A percentile compares a stretch with the other conserved stretches of the same genome.
Evolutionary conservation across 2,797 vertebrate genomes (phyloP).

Genomic region (Serranus cabrilla): DNA sequence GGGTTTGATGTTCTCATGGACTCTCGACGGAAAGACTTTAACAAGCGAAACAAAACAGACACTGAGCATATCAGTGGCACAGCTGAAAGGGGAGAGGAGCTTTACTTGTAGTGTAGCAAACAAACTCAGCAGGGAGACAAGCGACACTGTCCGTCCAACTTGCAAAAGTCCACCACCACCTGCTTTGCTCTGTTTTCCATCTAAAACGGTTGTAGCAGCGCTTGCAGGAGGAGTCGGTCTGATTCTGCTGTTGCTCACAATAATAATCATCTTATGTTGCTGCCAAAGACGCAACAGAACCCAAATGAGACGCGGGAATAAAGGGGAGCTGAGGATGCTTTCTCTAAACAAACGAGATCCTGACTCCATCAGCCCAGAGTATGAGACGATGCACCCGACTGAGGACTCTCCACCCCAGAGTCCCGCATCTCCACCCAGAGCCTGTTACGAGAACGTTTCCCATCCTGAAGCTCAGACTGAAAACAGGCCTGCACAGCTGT

Average conservation of each 20-base stretch:
- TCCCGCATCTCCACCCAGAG: slow-evolving; percentile 25
- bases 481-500: slow-evolving; percentile 3
- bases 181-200: slow-evolving; percentile 42
- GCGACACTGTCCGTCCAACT: slow-evolving; percentile 42
- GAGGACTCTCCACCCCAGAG: not conserved
- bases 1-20: slow-evolving; percentile 70
- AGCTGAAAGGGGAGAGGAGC: slow-evolving; percentile 33
- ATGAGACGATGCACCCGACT: slow-evolving; percentile 62
- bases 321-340: slow-evolving; percentile 38
- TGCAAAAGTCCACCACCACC: slow-evolving; percentile 46
- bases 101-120: slow-evolving; percentile 66
- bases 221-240: slow-evolving; percentile 53
- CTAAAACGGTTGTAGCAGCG: slow-evolving; percentile 6
- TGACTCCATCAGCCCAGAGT: slow-evolving; percentile 5
- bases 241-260: slow-evolving; percentile 59
- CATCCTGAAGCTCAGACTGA: slow-evolving; percentile 36
- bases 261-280: slow-evolving; percentile 45
- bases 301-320: not conserved
- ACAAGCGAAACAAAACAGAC: slow-evolving; percentile 49
- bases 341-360: slow-evolving; percentile 20
- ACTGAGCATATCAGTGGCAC: slow-evolving; percentile 54
- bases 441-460: slow-evolving; percentile 17
- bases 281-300: slow-evolving; percentile 13
- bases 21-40: slow-evolving; percentile 42
- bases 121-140: slow-evolving; percentile 59